These are phyloP conservation scores for Megalops cyprinoides DNA, from an alignment of 2,797 vertebrate species.

Conservation along the genomic window DNA sequence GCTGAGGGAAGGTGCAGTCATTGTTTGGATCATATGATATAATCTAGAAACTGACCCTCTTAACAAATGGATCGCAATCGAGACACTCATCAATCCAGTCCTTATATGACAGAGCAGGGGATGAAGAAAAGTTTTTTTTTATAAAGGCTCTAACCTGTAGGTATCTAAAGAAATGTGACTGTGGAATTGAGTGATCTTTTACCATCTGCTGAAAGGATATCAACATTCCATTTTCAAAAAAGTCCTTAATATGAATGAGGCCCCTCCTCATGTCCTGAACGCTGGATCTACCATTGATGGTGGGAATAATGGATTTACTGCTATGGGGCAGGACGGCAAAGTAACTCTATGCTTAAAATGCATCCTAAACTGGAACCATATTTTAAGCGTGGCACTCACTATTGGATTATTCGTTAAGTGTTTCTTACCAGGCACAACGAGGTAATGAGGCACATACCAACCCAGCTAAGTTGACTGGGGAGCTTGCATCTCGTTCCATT, in stretches of 20 bases:
- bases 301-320: neutral
- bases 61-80: neutral
- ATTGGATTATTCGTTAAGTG: too few relatives aligned
- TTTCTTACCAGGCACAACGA: too few relatives aligned
- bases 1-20: too few relatives aligned
- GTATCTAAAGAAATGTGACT: slow-evolving; percentile 15
- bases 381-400: neutral
- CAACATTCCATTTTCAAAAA: slow-evolving; percentile 16
- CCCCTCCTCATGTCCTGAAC: neutral
- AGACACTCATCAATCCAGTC: too few relatives aligned
- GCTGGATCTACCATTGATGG: neutral
- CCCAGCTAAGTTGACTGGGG: neutral
- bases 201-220: slow-evolving; percentile 24
- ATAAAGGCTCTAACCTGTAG: slow-evolving; percentile 11
- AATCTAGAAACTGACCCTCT: neutral
- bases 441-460: neutral
- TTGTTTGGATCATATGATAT: neutral
- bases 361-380: slow-evolving; percentile 6
- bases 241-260: neutral
- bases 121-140: neutral
- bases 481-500: too few relatives aligned
- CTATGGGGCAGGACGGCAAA: neutral
- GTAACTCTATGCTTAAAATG: neutral
- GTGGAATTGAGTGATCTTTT: slow-evolving; percentile 4
- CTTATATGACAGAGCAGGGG: neutral